phyloP scores from a whole-genome alignment of 1,140 invertebrate species.

The Leptinotarsa defecta region DNA sequence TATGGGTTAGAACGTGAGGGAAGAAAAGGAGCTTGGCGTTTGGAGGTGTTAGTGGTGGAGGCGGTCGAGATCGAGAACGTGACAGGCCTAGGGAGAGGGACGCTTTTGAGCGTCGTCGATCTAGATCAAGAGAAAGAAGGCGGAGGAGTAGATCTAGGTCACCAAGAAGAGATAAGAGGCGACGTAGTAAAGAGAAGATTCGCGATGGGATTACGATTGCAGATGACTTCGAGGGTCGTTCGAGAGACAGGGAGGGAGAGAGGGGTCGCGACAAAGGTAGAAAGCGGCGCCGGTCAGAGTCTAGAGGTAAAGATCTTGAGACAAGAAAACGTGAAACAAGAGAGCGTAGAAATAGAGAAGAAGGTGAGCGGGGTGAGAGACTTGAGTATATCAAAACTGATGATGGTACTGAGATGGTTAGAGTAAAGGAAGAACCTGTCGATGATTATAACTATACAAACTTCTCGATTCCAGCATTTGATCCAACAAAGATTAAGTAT shows the following conservation, averaged over 20 bases:
- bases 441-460: constrained; percentile 72
- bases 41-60: constrained; percentile 56
- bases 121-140: constrained; percentile 58
- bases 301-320: constrained; percentile 62
- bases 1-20: constrained; percentile 77
- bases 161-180: constrained; percentile 62
- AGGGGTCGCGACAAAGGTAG: constrained; percentile 59
- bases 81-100: constrained; percentile 28
- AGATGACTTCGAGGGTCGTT: constrained; percentile 53
- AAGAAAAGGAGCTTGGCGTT: constrained; percentile 64
- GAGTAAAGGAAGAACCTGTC: constrained; percentile 75
- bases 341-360: constrained; percentile 60
- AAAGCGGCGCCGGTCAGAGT: constrained; percentile 61
- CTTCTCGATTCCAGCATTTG: constrained; percentile 58
- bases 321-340: constrained; percentile 62
- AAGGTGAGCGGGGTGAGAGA: constrained; percentile 58
- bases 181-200: constrained; percentile 58
- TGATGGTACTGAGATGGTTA: constrained; percentile 61
- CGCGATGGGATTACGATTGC: constrained; percentile 49
- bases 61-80: constrained; percentile 55
- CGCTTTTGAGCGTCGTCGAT: constrained; percentile 53
- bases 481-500: constrained; percentile 66
- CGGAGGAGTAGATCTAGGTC: constrained; percentile 62
- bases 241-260: constrained; percentile 53
- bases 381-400: constrained; percentile 69